Conservation (phyloP, 37 sponge, comb jelly and placozoan species). For the Mnemiopsis leidyi region DNA sequence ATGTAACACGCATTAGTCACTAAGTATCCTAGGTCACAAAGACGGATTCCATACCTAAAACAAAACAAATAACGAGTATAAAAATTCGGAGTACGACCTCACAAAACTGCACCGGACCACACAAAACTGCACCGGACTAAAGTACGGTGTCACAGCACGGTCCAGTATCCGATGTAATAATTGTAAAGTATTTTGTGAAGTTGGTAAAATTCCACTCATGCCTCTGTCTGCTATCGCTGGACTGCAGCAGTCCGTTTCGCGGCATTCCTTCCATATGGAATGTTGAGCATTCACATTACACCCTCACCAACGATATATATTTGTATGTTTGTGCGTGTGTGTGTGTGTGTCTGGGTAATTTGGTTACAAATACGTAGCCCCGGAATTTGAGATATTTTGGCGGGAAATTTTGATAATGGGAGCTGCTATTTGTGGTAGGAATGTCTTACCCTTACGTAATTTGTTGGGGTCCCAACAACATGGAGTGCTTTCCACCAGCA, state of each 20-base stretch:
- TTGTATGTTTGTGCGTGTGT: neutral
- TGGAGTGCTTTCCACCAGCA: neutral
- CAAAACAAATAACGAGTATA: too few species aligned
- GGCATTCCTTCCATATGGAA: neutral
- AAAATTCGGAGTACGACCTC: too few species aligned
- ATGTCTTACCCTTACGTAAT: neutral
- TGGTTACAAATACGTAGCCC: neutral
- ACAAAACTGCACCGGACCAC: neutral
- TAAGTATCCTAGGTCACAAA: too few species aligned
- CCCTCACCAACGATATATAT: neutral
- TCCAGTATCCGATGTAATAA: neutral
- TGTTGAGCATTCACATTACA: neutral
- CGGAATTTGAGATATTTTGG: neutral
- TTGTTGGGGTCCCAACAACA: neutral
- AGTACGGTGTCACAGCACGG: neutral
- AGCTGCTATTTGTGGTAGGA: neutral
- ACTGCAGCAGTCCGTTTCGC: neutral
- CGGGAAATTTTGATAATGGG: neutral
- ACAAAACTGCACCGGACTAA: neutral
- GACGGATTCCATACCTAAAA: too few species aligned
- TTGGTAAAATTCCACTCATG: neutral
- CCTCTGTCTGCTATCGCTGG: neutral
- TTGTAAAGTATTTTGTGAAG: neutral
- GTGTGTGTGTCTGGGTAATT: neutral
- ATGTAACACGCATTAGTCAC: too few species aligned